These are phyloP conservation scores for Hedychridium roseum DNA, from an alignment of 2,888 invertebrate genomes.

Conservation along the genomic window DNA sequence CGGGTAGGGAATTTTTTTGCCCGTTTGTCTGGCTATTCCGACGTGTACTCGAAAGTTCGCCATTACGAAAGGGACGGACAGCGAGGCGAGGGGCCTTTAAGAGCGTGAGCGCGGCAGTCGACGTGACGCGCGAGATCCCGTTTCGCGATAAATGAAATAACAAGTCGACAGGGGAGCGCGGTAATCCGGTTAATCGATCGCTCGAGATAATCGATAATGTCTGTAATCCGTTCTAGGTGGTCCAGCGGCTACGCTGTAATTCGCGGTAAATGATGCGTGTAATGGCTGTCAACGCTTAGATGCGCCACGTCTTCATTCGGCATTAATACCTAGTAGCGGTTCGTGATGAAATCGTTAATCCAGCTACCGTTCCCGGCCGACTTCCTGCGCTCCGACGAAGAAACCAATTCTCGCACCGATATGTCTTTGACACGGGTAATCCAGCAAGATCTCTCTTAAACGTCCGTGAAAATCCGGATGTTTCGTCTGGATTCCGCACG, in stretches of 20 bases:
- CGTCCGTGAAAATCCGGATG: too few relatives aligned
- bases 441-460: too few relatives aligned
- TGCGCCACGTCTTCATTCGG: conserved; percentile 51
- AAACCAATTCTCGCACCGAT: too few relatives aligned
- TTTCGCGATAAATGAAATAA: conserved; percentile 61
- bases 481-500: too few relatives aligned
- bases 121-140: conserved; percentile 47
- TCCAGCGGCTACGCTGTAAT: conserved; percentile 43
- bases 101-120: conserved; percentile 22
- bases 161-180: conserved; percentile 47
- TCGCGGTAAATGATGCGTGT: conserved; percentile 59
- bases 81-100: conserved; percentile 18
- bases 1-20: too few relatives aligned
- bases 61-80: conserved; percentile 32
- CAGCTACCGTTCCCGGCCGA: conserved; percentile 2
- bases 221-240: conserved; percentile 58
- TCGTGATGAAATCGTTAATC: too few relatives aligned
- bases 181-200: conserved; percentile 62
- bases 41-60: conserved; percentile 24
- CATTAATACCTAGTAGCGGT: conserved; percentile 27
- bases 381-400: not conserved
- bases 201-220: conserved; percentile 61
- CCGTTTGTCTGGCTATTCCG: too few relatives aligned
- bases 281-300: conserved; percentile 57
- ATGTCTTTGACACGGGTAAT: too few relatives aligned